Percentiles rank a stretch among this genome's conserved stretches.
These are phyloP conservation scores for Achatina immaculata DNA, from an alignment of 1,140 invertebrate species.

Conservation along the genomic window DNA sequence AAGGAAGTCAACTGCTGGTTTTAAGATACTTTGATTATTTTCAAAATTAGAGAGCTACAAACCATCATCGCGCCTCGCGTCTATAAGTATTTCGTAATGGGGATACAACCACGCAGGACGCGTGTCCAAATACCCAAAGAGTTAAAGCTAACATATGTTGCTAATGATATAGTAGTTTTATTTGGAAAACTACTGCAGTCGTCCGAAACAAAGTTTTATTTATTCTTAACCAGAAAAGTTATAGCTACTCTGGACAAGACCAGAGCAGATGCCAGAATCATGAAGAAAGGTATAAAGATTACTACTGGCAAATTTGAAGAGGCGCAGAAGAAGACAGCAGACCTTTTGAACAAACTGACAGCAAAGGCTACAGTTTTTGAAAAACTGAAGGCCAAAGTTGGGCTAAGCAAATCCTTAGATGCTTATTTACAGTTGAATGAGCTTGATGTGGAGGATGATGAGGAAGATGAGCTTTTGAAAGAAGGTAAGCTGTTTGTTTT, in stretches of 20 bases:
- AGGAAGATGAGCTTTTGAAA: conserved; percentile 68
- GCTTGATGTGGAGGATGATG: conserved; percentile 63
- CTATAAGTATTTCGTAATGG: no score
- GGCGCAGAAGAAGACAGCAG: conserved; percentile 62
- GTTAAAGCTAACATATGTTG: no score
- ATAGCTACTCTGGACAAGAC: conserved; percentile 68
- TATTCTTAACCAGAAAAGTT: conserved; percentile 58
- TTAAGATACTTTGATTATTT: no score
- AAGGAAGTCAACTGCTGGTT: no score
- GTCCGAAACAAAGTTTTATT: not conserved
- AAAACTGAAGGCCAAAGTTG: conserved; percentile 69
- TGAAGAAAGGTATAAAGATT: conserved; percentile 68
- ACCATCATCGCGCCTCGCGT: no score
- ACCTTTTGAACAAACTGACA: conserved; percentile 65
- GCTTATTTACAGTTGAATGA: conserved; percentile 69
- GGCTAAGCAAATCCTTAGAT: conserved; percentile 64
- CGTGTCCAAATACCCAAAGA: no score
- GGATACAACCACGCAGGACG: no score
- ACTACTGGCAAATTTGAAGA: conserved; percentile 65
- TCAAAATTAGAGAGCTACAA: no score
- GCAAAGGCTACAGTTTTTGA: conserved; percentile 67
- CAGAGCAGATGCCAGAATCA: conserved; percentile 65
- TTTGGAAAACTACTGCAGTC: no score
- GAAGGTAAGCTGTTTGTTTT: conserved; percentile 54
- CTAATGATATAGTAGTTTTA: no score